phyloP scores from a whole-genome alignment of 2,113 vertebrate species.

The Oryzias woworae region DNA sequence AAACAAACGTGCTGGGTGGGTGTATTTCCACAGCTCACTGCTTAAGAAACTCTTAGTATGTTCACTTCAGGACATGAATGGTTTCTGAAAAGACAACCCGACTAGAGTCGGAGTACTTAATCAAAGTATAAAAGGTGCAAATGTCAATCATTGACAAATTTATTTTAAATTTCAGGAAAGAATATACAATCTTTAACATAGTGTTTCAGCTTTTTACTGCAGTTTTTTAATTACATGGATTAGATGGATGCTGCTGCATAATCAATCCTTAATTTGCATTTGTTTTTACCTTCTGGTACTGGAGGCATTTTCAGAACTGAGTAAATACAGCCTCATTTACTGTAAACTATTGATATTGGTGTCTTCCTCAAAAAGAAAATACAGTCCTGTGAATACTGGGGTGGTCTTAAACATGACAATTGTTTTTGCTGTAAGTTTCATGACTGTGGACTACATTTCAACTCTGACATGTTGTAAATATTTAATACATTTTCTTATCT shows the following conservation, averaged over 20 bases:
- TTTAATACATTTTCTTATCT: neutral
- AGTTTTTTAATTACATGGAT: conserved; percentile 20
- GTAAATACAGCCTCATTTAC: conserved; percentile 2
- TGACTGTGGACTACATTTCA: neutral
- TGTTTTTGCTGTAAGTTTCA: too few relatives aligned
- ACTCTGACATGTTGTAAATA: neutral
- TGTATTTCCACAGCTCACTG: neutral
- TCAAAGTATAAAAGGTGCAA: neutral
- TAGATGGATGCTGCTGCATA: conserved; percentile 3
- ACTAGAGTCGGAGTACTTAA: neutral
- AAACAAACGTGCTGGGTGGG: neutral
- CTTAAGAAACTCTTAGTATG: neutral
- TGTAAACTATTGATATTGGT: conserved; percentile 4
- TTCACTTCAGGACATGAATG: neutral
- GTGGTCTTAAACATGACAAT: neutral
- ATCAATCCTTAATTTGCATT: conserved; percentile 38
- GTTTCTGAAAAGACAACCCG: neutral
- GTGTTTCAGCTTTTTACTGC: neutral
- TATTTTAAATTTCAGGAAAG: neutral
- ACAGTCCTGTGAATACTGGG: neutral
- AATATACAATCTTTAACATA: neutral
- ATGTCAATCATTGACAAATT: neutral
- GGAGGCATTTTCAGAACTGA: conserved; percentile 14
- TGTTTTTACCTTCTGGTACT: conserved; percentile 14
- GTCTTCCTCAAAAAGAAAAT: neutral